Conservation (phyloP, 2,113 vertebrate species). For the Phodopus roborovskii region DNA sequence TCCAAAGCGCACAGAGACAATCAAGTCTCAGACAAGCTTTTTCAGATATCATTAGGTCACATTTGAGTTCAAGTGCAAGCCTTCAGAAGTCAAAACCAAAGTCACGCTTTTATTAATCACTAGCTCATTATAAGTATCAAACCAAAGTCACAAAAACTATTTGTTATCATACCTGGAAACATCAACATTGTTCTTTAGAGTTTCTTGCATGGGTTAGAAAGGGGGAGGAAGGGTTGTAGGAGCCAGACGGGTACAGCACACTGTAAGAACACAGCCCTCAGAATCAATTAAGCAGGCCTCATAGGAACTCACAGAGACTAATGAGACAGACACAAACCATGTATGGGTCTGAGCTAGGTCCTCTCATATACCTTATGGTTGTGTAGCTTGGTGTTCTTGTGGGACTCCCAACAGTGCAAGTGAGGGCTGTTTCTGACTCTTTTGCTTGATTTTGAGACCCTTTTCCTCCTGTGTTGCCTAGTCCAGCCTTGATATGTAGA, state of each 20-base stretch:
- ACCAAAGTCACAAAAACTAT: neutral
- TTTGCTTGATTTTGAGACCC: neutral
- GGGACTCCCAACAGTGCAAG: neutral
- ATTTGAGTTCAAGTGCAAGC: slow-evolving; percentile 6
- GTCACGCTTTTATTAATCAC: neutral
- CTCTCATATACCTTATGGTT: neutral
- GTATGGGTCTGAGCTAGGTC: neutral
- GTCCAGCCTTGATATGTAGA: neutral
- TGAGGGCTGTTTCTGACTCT: neutral
- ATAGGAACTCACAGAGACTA: too few species aligned
- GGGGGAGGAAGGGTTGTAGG: neutral
- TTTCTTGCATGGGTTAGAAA: slow-evolving; percentile 39
- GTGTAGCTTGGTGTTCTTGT: neutral
- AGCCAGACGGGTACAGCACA: neutral
- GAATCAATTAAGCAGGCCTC: neutral
- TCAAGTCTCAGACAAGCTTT: neutral
- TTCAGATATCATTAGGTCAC: slow-evolving; percentile 8
- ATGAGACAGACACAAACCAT: neutral
- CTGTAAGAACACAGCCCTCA: neutral
- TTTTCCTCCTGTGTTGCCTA: too few species aligned
- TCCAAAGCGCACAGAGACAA: neutral
- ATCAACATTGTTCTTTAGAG: neutral
- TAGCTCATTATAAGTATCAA: neutral
- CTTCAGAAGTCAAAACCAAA: neutral
- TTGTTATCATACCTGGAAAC: neutral